Evolutionary conservation across 2,113 vertebrate species (phyloP).

Genomic region (Anolis carolinensis): DNA sequence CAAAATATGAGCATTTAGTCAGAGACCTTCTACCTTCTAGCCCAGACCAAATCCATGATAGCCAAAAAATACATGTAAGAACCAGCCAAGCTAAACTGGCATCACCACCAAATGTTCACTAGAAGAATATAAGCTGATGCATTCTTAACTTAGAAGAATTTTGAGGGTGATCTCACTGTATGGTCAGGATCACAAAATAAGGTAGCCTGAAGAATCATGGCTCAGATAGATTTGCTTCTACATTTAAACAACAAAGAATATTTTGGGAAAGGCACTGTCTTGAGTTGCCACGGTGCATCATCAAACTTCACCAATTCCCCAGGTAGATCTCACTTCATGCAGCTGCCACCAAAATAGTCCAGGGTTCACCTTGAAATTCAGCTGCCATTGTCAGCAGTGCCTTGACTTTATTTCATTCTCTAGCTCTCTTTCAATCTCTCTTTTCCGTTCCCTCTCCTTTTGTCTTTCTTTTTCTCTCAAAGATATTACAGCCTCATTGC

Average conservation of each 20-base stretch:
- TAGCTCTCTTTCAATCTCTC: neutral
- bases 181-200: neutral
- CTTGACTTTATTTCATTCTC: neutral
- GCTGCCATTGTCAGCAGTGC: neutral
- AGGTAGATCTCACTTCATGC: too few species aligned
- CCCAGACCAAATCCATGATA: neutral
- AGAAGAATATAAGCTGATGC: neutral
- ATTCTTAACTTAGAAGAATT: neutral
- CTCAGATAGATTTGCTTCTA: neutral
- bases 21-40: neutral
- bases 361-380: neutral
- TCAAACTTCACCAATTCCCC: neutral
- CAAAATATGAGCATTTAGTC: neutral
- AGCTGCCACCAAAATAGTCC: neutral
- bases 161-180: neutral
- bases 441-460: neutral
- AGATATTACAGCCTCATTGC: slow-evolving; percentile 3
- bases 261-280: neutral
- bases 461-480: slow-evolving; percentile 9
- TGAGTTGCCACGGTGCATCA: neutral
- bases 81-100: neutral
- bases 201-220: neutral
- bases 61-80: neutral
- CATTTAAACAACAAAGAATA: neutral
- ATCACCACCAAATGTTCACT: neutral